Percentiles rank a stretch among this genome's conserved stretches.
These are phyloP conservation scores for Grallaria varia DNA, from an alignment of 2,113 vertebrate species.

Conservation along the genomic window DNA sequence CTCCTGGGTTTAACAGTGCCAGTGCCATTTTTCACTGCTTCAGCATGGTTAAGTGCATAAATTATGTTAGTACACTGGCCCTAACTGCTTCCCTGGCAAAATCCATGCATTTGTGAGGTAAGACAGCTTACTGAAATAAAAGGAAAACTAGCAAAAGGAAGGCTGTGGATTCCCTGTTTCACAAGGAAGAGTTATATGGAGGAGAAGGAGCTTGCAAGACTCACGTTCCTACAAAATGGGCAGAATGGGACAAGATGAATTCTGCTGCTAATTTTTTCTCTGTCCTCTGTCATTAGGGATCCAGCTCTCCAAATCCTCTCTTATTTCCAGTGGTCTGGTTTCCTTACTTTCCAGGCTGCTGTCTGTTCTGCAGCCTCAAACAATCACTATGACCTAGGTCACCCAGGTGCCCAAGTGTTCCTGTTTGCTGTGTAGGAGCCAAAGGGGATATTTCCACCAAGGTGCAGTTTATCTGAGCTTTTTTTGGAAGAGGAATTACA, in stretches of 20 bases:
- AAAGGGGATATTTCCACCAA: background rate
- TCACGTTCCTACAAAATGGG: fast-evolving
- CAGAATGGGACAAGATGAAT: background rate
- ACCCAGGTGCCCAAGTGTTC: background rate
- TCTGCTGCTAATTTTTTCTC: background rate
- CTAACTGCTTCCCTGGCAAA: background rate
- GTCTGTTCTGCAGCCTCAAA: background rate
- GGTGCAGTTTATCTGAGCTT: background rate
- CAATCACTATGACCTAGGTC: background rate
- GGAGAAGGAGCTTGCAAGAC: background rate
- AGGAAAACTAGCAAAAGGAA: background rate
- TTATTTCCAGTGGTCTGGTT: background rate
- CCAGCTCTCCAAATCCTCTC: background rate
- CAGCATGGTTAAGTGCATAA: background rate
- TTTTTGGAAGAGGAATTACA: background rate
- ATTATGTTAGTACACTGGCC: background rate
- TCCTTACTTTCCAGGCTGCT: background rate
- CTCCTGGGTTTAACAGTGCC: background rate
- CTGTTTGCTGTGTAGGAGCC: background rate
- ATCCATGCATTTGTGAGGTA: background rate
- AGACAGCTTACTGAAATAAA: background rate
- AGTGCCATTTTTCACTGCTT: background rate
- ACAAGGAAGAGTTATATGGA: background rate
- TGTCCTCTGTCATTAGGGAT: background rate
- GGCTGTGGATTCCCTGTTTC: background rate